Base-by-base conservation (phyloP, 2,888 invertebrate genomes). In the Microctonus aethiopoides region DNA sequence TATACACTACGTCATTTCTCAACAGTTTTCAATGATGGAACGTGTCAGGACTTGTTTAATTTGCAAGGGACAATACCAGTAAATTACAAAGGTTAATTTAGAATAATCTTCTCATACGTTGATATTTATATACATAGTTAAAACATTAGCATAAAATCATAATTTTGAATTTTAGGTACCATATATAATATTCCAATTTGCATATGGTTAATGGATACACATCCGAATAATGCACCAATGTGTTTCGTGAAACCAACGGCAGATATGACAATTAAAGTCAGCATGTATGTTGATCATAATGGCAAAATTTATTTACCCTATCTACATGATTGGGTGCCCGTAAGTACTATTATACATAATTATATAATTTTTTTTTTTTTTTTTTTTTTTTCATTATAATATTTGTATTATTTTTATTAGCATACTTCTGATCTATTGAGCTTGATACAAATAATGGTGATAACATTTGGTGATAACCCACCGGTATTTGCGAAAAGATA, bases 291-390 rank as follows among this genome's bases (percentile, higher is more conserved):
- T 7, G 98, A 99, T 87, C 93, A 93, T 81, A 96, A 94, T 87
- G 99, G 99, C 39, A 96, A 96, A 87, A 92, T 99, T 67, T 99
- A 98, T 87, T 89, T 99, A 81, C 99, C 99, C 1, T 99, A 97
- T 88, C 89, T 99, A 72, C 96, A 97, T 83, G 96, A 98, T 78
- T 99, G 99, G 99, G 89, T 91, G 69, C 91, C 91, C 57, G 92
- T 92, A 87, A 88, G 89, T 84, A 65, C 11, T 6, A 22, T 1
- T 9, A 24, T 54, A 22, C 24, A 13, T 41, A 56, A 41, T 22
- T 39, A 1, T 29, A 26, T 57, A n/a, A n/a, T 26, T 13, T 22
- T 36, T 46, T 16, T 61, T 84, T 56, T 1, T 59, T 26, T 13
- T 22, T 36, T 46, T 16, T 61, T 84, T 56, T 1, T 59, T 52